These are phyloP conservation scores for Echinops telfairi DNA, from an alignment of 2,113 vertebrate species.

Conservation along the genomic window DNA sequence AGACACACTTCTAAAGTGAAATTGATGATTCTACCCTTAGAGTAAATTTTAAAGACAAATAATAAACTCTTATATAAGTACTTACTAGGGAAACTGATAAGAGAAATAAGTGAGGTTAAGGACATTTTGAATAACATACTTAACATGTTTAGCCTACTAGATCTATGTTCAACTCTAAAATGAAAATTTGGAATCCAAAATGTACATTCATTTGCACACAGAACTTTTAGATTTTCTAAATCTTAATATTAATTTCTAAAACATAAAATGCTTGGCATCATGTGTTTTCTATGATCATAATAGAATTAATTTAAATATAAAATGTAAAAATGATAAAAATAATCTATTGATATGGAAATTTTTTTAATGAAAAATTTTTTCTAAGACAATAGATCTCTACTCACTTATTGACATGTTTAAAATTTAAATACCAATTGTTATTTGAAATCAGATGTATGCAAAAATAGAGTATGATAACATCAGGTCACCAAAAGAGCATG, in stretches of 20 bases:
- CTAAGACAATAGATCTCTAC: not conserved
- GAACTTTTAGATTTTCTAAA: not conserved
- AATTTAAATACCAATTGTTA: too few species aligned
- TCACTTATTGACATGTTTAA: too few species aligned
- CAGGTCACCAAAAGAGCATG: too few species aligned
- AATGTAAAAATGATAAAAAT: not conserved
- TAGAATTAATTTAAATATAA: not conserved
- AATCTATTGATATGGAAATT: not conserved
- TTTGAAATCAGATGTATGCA: too few species aligned
- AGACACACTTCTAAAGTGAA: too few species aligned
- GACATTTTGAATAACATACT: not conserved
- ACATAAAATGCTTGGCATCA: not conserved
- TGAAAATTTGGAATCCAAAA: not conserved
- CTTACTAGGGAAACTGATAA: too few species aligned
- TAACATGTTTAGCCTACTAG: not conserved
- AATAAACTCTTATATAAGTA: too few species aligned
- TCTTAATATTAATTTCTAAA: not conserved
- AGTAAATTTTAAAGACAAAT: too few species aligned
- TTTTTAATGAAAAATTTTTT: not conserved
- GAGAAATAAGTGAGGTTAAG: not conserved
- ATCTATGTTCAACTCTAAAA: not conserved
- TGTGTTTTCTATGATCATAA: not conserved
- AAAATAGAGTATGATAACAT: too few species aligned
- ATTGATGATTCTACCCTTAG: too few species aligned
- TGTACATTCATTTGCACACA: not conserved